Base-by-base conservation (phyloP, 2,888 invertebrate species). In the Drosophila kambysellisi region DNA sequence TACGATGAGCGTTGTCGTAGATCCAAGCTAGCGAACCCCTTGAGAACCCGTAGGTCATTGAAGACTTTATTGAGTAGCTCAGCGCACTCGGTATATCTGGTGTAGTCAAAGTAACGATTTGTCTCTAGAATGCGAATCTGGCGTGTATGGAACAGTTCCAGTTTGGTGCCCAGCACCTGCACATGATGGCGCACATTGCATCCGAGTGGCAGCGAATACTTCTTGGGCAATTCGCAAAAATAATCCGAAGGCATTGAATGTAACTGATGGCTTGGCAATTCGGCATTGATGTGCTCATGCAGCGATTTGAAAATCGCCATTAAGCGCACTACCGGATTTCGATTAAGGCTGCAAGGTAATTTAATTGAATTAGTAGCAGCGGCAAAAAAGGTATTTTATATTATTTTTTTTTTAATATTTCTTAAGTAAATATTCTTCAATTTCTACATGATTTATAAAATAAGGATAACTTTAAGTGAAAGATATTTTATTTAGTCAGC, bases 171-270 rank as follows among this genome's bases (percentile, higher is more conserved):
- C n/a, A 91, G 62, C 29, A 91, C 80, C n/a, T 90, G 89, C 9
- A 92, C 64, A 33, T 92, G 92, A 64, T 87, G 81, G 35, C 89
- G 92, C 17, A 92, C 52, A 68, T 85, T 92, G 30, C 70, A 48
- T 5, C 89, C 88, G n/a, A 67, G 39, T 2, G 91, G 89, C 63
- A 81, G 57, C 1, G 70, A 6, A 11, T 7, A 6, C 7, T 65
- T 76, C 0, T 11, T 32, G 5, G 82, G 64, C 37, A 62, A 20
- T 7, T 85, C 76, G 17, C 68, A 82, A 5, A 79, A 32, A 32
- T 81, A 88, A 35, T 81, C 85, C 33, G 82, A 84, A 20, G 89
- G 88, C 37, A 77, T 12, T 1, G 76, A 74, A 37, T 81, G 79
- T n/a, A 57, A 37, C 30, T 80, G 76, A 33, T 58, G 30, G 33